These are phyloP conservation scores for Drosophila macrospina DNA, from an alignment of 2,888 invertebrate species.

Conservation along the genomic window DNA sequence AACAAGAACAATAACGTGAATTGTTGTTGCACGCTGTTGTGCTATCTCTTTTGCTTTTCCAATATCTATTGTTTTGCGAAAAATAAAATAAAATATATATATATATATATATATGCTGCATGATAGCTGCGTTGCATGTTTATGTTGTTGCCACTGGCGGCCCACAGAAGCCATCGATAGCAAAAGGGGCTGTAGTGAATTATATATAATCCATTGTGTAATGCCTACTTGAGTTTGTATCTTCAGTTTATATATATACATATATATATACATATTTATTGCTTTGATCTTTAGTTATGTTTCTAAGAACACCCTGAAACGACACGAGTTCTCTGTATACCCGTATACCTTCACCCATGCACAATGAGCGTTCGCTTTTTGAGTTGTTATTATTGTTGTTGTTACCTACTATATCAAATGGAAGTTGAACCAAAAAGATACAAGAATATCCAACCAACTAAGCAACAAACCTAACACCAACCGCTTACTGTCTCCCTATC, in stretches of 20 bases:
- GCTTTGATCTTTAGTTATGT: constrained; percentile 58
- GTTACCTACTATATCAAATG: constrained; percentile 55
- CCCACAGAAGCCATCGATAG: neutral
- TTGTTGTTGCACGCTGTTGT: constrained; percentile 1
- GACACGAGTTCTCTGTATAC: constrained; percentile 42
- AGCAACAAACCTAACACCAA: constrained; percentile 56
- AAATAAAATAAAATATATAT: constrained; percentile 8
- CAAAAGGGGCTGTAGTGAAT: constrained; percentile 30
- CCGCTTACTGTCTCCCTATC: constrained; percentile 68
- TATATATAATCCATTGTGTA: constrained; percentile 31
- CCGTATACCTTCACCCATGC: constrained; percentile 54
- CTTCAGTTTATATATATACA: constrained; percentile 47
- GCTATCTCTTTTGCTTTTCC: constrained; percentile 14
- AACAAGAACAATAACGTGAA: constrained; percentile 10
- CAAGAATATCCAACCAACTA: constrained; percentile 15
- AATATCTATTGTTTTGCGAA: constrained; percentile 20
- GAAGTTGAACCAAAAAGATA: constrained; percentile 53
- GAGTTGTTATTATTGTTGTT: constrained; percentile 61
- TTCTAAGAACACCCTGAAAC: constrained; percentile 35
- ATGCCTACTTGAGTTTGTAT: constrained; percentile 46
- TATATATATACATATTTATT: constrained; percentile 15
- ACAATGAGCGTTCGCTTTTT: constrained; percentile 74
- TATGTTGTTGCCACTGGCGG: constrained; percentile 5
- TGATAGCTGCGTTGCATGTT: constrained; percentile 30
- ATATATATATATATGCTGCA: constrained; percentile 16